Conservation (phyloP, 1,140 invertebrate genomes). For the Calliopsis andreniformis region DNA sequence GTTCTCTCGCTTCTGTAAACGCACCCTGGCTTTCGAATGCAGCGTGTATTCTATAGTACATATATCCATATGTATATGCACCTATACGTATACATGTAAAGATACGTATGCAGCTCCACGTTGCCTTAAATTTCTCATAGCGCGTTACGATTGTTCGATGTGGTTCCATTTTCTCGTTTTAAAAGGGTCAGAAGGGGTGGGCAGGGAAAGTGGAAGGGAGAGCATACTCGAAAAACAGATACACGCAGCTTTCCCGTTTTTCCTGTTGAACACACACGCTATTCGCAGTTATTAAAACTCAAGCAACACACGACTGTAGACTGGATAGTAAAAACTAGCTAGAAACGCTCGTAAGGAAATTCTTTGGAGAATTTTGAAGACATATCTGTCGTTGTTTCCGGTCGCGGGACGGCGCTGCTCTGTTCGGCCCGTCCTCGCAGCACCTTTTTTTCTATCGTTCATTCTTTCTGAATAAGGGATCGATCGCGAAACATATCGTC, state of each 20-base stretch:
- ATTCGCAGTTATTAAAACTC: conserved; percentile 72
- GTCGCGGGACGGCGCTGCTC: not conserved
- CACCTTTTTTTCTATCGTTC: not conserved
- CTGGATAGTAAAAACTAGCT: conserved; percentile 71
- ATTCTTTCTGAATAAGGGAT: not conserved
- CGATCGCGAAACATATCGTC: not conserved
- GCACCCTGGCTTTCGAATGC: conserved; percentile 19
- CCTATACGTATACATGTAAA: not conserved
- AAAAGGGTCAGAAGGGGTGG: not conserved
- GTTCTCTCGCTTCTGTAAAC: not conserved
- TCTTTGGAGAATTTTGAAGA: conserved; percentile 76
- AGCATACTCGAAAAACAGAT: conserved; percentile 43
- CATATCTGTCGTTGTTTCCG: conserved; percentile 46
- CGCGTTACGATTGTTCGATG: conserved; percentile 65
- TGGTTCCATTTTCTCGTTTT: conserved; percentile 17
- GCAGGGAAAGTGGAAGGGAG: conserved; percentile 1
- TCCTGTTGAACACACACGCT: conserved; percentile 68
- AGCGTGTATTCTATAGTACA: conserved; percentile 54
- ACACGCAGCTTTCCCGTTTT: conserved; percentile 48
- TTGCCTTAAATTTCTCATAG: conserved; percentile 64
- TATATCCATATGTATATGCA: not conserved
- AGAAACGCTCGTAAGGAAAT: conserved; percentile 65
- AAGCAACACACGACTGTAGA: conserved; percentile 75
- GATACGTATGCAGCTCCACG: conserved; percentile 54
- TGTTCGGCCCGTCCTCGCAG: not conserved